Base-by-base conservation (phyloP, 2,888 invertebrate species). In the Mylabris sibirica region DNA sequence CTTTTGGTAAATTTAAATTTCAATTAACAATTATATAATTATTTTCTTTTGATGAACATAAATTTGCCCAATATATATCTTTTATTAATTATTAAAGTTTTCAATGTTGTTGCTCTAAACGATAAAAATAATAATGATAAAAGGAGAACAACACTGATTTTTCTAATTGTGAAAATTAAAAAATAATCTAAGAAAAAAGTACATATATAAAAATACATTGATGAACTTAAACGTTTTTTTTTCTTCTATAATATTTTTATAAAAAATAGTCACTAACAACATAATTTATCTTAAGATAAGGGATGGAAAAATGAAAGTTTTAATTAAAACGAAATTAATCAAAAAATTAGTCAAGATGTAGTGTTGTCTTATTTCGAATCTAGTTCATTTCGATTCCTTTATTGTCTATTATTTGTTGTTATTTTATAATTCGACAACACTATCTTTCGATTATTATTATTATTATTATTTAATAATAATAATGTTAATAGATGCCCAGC, bases 181-280 rank as follows among this genome's bases (percentile, higher is more conserved):
- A 11, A 20, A n/a, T n/a, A n/a, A n/a, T n/a, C n/a, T 11, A 53
- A 11, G 11, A 53, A 20, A 38, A 53, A 53, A 20, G 22, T 53
- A 53, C 20, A 53, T 53, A 53, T 53, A 53, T 44, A 53, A 53
- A 53, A 53, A 53, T 53, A 53, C 49, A 53, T n/a, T n/a, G n/a
- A 53, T 11, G 20, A 6, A 17, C n/a, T 44, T 11, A 53, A 17
- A 11, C 20, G 9, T 8, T 11, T 22, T 4, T 2, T 20, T 9
- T 53, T 22, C 17, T 44, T 17, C 20, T 49, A 49, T 49, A 41
- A 41, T 8, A 20, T 49, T 49, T 53, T 4, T 22, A 53, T 44
- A 44, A 22, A 53, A 22, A 53, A 53, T 53, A 44, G 44, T 44
- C 44, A 6, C n/a, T 44, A 44, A 44, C 17, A 53, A 53, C 49